These are phyloP conservation scores for Tridacna crocea DNA, from an alignment of 2,888 invertebrate genomes.

Conservation along the genomic window DNA sequence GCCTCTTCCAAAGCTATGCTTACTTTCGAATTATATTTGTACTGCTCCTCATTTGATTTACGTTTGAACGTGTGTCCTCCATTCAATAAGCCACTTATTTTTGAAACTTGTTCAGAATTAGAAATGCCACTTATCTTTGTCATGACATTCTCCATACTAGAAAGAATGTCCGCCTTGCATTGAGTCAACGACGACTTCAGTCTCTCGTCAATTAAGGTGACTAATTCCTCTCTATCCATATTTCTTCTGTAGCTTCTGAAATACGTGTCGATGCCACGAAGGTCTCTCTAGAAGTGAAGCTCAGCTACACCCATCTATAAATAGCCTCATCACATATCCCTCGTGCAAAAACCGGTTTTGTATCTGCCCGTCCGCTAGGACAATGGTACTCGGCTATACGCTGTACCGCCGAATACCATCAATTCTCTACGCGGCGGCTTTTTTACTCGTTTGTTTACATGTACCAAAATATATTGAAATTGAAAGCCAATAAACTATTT, in stretches of 20 bases:
- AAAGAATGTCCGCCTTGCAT: background rate
- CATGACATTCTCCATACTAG: background rate
- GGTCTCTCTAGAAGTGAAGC: background rate
- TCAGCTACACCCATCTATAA: background rate
- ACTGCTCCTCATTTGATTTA: slow-evolving; percentile 28
- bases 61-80: background rate
- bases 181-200: background rate
- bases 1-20: slow-evolving; percentile 18
- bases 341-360: background rate
- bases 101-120: slow-evolving; percentile 8
- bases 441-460: no score
- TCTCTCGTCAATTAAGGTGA: background rate
- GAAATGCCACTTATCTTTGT: slow-evolving; percentile 7
- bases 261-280: background rate
- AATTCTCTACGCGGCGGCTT: no score
- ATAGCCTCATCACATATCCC: slow-evolving; percentile 1
- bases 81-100: slow-evolving; percentile 16
- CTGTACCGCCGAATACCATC: background rate
- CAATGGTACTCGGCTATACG: slow-evolving; percentile 11
- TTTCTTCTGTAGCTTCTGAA: background rate
- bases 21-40: slow-evolving; percentile 32
- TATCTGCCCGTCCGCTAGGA: background rate
- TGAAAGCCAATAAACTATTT: no score
- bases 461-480: no score
- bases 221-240: background rate